Evolutionary conservation across 2,888 invertebrate species (phyloP).

Genomic region (Pyrrhosoma nymphula): DNA sequence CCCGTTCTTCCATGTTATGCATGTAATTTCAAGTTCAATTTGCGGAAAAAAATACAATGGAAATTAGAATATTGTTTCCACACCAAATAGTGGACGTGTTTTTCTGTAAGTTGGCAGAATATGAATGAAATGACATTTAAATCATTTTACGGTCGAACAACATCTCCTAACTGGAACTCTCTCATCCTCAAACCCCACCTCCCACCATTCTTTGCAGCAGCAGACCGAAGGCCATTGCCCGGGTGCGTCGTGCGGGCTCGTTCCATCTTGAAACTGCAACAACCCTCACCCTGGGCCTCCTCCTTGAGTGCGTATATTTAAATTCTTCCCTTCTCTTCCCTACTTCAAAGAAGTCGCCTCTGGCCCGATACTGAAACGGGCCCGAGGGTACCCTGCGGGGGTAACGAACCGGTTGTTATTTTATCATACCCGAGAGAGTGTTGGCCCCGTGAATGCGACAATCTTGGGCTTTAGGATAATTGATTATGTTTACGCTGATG

Average conservation of each 20-base stretch:
- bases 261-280: not conserved
- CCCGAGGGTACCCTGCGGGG: not conserved
- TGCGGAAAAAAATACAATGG: no score
- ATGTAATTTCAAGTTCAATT: no score
- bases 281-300: not conserved
- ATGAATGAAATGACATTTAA: no score
- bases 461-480: not conserved
- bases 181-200: not conserved
- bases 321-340: not conserved
- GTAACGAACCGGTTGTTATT: not conserved
- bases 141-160: no score
- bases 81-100: no score
- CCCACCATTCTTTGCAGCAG: not conserved
- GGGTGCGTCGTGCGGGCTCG: no score
- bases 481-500: not conserved
- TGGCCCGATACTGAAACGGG: not conserved
- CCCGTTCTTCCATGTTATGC: no score
- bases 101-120: no score
- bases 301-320: not conserved
- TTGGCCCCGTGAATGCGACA: not conserved
- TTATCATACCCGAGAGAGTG: not conserved
- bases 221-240: not conserved
- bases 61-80: no score
- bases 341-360: not conserved
- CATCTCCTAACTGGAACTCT: no score